phyloP scores from a whole-genome alignment of 2,113 vertebrate genomes.

The Dinomys branickii region DNA sequence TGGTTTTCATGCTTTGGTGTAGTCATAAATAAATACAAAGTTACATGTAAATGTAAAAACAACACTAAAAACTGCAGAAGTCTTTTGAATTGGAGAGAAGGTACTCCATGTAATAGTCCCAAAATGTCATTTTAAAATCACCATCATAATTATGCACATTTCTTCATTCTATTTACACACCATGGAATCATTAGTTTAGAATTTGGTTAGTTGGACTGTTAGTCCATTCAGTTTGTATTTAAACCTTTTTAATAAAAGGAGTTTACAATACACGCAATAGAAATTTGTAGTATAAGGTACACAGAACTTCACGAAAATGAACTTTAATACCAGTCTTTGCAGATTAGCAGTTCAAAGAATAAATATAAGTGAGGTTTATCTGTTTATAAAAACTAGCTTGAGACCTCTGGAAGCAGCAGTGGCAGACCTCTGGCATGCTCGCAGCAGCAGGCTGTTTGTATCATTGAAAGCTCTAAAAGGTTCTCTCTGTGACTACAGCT shows the following conservation, averaged over 20 bases:
- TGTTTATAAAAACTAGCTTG: constrained; percentile 43
- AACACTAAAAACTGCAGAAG: neutral
- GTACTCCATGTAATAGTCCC: neutral
- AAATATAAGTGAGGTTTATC: constrained; percentile 35
- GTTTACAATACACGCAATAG: constrained; percentile 51
- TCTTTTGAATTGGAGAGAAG: constrained; percentile 27
- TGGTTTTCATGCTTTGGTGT: neutral
- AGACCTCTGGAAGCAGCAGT: neutral
- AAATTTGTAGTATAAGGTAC: constrained; percentile 39
- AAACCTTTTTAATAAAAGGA: constrained; percentile 21
- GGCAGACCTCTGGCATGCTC: neutral
- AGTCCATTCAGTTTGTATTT: constrained; percentile 48
- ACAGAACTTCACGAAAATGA: constrained; percentile 30
- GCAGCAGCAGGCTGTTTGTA: neutral
- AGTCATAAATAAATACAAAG: neutral
- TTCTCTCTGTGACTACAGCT: neutral
- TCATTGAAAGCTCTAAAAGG: neutral
- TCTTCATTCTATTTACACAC: constrained; percentile 24
- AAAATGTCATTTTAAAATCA: neutral
- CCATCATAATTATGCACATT: neutral
- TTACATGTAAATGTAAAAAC: neutral
- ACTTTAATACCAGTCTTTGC: constrained; percentile 18
- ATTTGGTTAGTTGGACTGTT: constrained; percentile 37
- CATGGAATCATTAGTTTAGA: constrained; percentile 54
- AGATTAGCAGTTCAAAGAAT: constrained; percentile 43